phyloP scores from a whole-genome alignment of 2,113 vertebrate species.

The Variabilichromis moorii region DNA sequence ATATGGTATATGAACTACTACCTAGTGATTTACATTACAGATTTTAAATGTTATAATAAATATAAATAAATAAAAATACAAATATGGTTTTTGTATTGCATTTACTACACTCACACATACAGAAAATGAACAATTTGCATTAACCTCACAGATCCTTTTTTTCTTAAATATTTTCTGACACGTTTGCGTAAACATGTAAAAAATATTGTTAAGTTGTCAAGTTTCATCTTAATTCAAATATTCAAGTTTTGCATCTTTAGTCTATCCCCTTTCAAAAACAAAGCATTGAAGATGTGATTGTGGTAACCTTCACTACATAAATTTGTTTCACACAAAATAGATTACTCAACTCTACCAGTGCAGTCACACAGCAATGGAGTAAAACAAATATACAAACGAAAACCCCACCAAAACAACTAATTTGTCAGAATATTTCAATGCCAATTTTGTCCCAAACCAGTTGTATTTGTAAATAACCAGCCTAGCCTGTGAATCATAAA shows the following conservation, averaged over 20 bases:
- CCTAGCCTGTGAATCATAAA: background rate
- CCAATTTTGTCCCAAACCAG: background rate
- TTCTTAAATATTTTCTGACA: background rate
- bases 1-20: background rate
- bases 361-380: background rate
- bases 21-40: background rate
- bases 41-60: background rate
- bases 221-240: background rate
- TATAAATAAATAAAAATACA: background rate
- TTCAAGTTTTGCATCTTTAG: background rate
- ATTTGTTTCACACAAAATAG: background rate
- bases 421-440: background rate
- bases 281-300: background rate
- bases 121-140: background rate
- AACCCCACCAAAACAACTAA: background rate
- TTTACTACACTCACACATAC: constrained; percentile 3
- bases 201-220: background rate
- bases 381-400: background rate
- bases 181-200: background rate
- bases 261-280: background rate
- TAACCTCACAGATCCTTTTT: background rate
- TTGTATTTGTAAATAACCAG: background rate
- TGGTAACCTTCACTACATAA: background rate
- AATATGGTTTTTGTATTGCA: background rate
- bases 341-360: background rate